Percentiles rank a stretch among this genome's conserved stretches.
Evolutionary conservation across 2,113 vertebrate species (phyloP).

Genomic region (Glaucomys volans): DNA sequence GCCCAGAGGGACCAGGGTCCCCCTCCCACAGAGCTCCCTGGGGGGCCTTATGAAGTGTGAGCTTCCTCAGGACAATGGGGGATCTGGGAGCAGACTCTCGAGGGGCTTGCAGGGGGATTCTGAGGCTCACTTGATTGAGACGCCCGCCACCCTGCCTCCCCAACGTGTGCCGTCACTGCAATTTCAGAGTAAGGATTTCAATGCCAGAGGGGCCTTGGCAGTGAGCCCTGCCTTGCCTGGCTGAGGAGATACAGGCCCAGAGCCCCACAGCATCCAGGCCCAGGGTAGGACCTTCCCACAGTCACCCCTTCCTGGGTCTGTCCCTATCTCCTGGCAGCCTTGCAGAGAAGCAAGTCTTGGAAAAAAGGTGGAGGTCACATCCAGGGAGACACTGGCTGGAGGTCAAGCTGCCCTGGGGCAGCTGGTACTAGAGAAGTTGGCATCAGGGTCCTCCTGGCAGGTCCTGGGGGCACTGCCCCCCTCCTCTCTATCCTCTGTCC

Average conservation of each 20-base stretch:
- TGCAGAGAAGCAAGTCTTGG: background rate
- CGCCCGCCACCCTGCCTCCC: background rate
- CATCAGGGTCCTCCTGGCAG: accelerated
- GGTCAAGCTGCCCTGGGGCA: background rate
- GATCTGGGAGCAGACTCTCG: background rate
- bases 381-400: background rate
- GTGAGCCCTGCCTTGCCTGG: no score
- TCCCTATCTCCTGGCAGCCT: background rate
- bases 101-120: no score
- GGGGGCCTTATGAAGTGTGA: background rate
- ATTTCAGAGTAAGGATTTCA: accelerated
- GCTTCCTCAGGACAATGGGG: background rate
- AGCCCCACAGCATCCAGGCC: background rate
- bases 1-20: background rate
- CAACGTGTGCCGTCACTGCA: accelerated
- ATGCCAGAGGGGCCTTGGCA: no score
- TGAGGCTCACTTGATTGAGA: background rate
- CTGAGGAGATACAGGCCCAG: background rate
- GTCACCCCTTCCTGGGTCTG: background rate
- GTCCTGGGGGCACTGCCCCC: background rate
- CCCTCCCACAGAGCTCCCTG: background rate
- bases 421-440: background rate
- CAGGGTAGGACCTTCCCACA: background rate
- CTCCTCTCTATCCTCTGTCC: background rate
- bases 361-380: background rate